Evolutionary conservation across 2,888 invertebrate genomes (phyloP).

Genomic region (Copidosoma aretas): DNA sequence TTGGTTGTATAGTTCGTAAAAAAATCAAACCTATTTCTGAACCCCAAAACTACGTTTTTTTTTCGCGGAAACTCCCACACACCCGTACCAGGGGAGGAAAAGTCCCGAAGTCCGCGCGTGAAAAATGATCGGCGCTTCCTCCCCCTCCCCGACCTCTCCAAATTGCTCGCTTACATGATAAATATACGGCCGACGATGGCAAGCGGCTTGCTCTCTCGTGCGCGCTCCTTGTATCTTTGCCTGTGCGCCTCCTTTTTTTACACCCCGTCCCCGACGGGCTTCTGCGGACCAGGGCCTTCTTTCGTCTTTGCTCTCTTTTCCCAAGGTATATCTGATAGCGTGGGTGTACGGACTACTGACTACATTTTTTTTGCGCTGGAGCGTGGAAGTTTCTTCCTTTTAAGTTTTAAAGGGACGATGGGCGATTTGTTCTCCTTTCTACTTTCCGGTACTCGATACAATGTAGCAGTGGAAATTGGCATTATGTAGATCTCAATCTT

Average conservation of each 20-base stretch:
- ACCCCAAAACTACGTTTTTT: background rate
- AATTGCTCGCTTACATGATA: slow-evolving; percentile 63
- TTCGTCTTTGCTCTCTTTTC: background rate
- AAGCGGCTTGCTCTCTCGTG: slow-evolving; percentile 5
- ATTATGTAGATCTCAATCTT: too few relatives aligned
- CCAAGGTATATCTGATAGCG: slow-evolving; percentile 28
- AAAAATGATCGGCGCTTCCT: slow-evolving; percentile 58
- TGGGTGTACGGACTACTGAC: background rate
- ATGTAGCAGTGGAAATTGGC: too few relatives aligned
- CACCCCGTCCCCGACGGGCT: background rate
- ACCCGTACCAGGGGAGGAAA: background rate
- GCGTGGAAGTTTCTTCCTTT: slow-evolving; percentile 2
- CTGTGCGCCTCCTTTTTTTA: slow-evolving; percentile 2
- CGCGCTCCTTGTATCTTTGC: background rate
- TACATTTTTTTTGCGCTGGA: slow-evolving; percentile 18
- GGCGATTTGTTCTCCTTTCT: too few relatives aligned
- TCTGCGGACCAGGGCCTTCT: background rate
- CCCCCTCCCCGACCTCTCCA: slow-evolving; percentile 42
- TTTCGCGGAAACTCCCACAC: background rate
- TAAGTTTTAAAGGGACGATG: background rate
- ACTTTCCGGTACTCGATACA: too few relatives aligned
- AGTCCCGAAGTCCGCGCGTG: slow-evolving; percentile 53
- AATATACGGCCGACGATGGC: slow-evolving; percentile 54
- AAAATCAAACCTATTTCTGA: too few relatives aligned
- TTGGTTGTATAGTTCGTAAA: too few relatives aligned